Base-by-base conservation (phyloP, 2,797 vertebrate genomes). In the Pangasius sanitwongsei region DNA sequence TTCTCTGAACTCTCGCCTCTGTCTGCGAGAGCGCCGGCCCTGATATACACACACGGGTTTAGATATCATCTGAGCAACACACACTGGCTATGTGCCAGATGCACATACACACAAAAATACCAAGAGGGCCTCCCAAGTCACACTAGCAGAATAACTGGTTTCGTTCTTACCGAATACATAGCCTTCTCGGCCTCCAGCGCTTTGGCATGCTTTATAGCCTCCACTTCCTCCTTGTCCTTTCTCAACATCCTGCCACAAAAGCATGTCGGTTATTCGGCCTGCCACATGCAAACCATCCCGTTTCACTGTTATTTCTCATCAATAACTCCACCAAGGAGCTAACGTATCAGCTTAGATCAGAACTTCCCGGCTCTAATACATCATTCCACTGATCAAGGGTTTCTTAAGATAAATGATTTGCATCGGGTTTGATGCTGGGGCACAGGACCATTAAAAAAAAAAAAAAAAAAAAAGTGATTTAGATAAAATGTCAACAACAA, bases 161-260 rank as follows among this genome's bases (percentile, higher is more conserved):
- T 48, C 53, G 61, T 48, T 90, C 98, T 96, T 95, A 99, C 98
- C 92, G 98, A 99, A 92, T 99, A 99, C 98, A 99, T 99, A 86
- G 98, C 98, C 92, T 99, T 99, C 91, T 99, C 98, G 6, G 99
- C 98, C 90, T 99, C 98, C 91, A 99, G 91, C 7, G 98, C 98
- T 89, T 99, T 99, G 92, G 98, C 98, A 0, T 99, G 98, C 89
- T 99, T 99, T 92, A 99, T 99, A 85, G 98, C 98, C 93, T 99
- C 98, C 0, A 98, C 97, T 91, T 99, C 98, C 87, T 99, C 98
- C 90, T 99, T 99, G 95, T 99, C 98, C 91, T 99, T 99, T 92
- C 97, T 96, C 89, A 99, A 93, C 98, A 99, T 99, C 95, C 98
- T 99, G 93, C 90, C 85, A 87, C 91, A 92, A 89, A 92, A 23